phyloP scores from a whole-genome alignment of 2,888 invertebrate genomes.

The Poecilobothrus nobilitatus region DNA sequence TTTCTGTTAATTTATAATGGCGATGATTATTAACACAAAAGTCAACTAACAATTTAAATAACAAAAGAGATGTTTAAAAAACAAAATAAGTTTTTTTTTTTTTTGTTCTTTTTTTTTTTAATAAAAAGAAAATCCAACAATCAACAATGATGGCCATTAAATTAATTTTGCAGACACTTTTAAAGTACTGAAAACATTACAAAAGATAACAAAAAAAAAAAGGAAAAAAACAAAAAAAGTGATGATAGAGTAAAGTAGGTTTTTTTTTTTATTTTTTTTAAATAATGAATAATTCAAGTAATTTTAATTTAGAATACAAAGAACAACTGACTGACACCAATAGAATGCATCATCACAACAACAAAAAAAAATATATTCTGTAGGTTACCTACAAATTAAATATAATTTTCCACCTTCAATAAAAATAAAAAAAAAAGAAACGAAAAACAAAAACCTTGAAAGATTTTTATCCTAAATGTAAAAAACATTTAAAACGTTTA shows the following conservation, averaged over 20 bases:
- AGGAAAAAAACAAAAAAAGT: background rate
- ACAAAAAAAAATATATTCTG: background rate
- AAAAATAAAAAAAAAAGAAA: no score
- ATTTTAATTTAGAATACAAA: background rate
- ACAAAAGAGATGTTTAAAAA: background rate
- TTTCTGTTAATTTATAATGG: background rate
- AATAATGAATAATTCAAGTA: background rate
- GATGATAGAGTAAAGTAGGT: background rate
- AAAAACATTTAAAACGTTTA: no score
- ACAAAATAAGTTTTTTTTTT: background rate
- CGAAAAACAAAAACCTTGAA: background rate
- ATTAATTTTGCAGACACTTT: background rate
- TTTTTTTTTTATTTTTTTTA: background rate
- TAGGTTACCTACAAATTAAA: background rate
- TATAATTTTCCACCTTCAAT: background rate
- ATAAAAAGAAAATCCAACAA: background rate
- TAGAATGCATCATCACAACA: background rate
- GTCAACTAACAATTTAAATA: background rate
- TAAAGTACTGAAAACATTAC: no score
- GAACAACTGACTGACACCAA: background rate
- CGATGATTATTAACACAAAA: conserved; percentile 4
- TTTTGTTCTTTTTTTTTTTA: no score
- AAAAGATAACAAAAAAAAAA: background rate
- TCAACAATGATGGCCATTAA: conserved; percentile 1
- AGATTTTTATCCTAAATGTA: background rate